Conservation (phyloP, 2,888 invertebrate species). For the Phlogophora meticulosa region DNA sequence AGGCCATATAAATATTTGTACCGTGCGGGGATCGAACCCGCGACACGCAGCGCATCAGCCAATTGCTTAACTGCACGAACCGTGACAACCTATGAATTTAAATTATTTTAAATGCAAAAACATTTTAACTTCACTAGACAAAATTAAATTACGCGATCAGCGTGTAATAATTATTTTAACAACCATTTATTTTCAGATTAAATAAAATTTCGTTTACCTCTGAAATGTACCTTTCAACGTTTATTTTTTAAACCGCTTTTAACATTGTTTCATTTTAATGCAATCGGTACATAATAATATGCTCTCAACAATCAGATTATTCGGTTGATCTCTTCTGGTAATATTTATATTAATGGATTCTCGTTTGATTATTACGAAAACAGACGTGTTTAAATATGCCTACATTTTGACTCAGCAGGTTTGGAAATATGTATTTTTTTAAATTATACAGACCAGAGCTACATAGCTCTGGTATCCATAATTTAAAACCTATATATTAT, state of each 20-base stretch:
- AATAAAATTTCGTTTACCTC: not conserved
- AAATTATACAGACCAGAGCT: too few relatives aligned
- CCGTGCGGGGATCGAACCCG: too few relatives aligned
- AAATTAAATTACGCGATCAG: conserved; percentile 13
- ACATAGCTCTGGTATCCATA: too few relatives aligned
- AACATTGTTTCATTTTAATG: not conserved
- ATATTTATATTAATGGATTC: too few relatives aligned
- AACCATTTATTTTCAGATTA: conserved; percentile 16
- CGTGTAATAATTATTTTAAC: conserved; percentile 24
- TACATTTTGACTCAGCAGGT: too few relatives aligned
- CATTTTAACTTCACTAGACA: not conserved
- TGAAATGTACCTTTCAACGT: not conserved
- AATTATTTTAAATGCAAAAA: not conserved
- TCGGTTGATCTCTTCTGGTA: not conserved
- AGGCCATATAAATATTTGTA: too few relatives aligned
- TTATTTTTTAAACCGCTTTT: conserved; percentile 7
- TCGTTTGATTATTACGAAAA: too few relatives aligned
- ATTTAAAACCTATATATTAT: too few relatives aligned
- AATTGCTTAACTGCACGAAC: too few relatives aligned
- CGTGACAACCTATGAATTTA: conserved; percentile 1
- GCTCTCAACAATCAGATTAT: not conserved
- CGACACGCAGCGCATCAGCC: too few relatives aligned
- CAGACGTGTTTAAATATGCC: too few relatives aligned
- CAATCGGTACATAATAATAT: not conserved
- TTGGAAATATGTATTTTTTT: too few relatives aligned